Conservation (phyloP, 2,113 vertebrate species). For the Campylomormyrus numenius region DNA sequence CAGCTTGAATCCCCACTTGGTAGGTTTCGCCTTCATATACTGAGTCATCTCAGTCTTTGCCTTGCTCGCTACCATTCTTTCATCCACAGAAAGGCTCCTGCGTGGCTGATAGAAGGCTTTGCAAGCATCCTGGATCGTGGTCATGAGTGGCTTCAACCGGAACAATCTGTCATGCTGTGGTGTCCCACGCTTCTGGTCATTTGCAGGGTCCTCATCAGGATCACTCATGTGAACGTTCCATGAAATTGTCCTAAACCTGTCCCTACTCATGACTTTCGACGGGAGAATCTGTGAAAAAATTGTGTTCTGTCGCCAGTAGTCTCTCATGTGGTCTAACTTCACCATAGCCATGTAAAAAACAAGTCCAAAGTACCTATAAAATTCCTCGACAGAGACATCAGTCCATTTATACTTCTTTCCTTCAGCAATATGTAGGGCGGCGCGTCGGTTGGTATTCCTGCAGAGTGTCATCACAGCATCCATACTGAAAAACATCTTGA, state of each 20-base stretch:
- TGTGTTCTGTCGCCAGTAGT: background rate
- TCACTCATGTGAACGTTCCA: background rate
- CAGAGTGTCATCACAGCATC: background rate
- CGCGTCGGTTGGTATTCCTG: background rate
- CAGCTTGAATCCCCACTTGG: background rate
- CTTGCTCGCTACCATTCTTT: background rate
- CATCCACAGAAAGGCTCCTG: background rate
- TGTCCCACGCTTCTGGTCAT: background rate
- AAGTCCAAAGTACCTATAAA: background rate
- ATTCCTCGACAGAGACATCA: background rate
- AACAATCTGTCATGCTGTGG: background rate
- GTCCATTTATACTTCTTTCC: background rate
- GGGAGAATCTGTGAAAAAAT: background rate
- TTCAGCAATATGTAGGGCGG: background rate
- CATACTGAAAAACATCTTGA: background rate
- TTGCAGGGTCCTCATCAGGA: background rate
- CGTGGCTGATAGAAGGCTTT: background rate
- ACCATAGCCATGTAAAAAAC: background rate
- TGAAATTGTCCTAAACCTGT: background rate
- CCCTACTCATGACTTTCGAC: background rate
- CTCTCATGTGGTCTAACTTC: background rate
- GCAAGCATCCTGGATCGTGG: background rate
- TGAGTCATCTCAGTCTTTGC: background rate
- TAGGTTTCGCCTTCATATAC: background rate
- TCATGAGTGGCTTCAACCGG: background rate